These are phyloP conservation scores for Kryptopterus vitreolus DNA, from an alignment of 2,797 vertebrate species.

Conservation along the genomic window DNA sequence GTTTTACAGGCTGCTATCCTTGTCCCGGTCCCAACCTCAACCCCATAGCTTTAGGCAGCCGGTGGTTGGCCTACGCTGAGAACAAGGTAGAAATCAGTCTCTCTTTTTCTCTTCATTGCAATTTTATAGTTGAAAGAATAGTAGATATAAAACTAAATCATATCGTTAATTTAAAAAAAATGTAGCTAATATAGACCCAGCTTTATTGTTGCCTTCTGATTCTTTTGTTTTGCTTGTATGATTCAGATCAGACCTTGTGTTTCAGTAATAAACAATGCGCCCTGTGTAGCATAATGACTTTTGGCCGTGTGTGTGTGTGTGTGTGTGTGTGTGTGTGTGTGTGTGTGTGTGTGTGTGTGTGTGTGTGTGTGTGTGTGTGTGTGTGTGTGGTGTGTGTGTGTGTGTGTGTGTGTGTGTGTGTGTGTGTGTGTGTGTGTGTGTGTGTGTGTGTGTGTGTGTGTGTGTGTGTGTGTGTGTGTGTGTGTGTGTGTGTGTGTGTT, in stretches of 20 bases:
- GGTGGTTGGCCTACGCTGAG: constrained; percentile 97
- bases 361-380: too few relatives aligned
- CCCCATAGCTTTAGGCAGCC: constrained; percentile 91
- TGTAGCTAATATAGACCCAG: constrained; percentile 63
- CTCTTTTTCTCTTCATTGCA: constrained; percentile 41
- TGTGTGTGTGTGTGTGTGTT: constrained; percentile 40
- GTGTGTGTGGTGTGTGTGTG: too few relatives aligned
- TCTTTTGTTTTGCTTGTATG: constrained; percentile 54
- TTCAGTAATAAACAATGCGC: constrained; percentile 69
- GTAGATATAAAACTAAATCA: constrained; percentile 47
- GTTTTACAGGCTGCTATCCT: constrained; percentile 88
- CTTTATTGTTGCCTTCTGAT: constrained; percentile 61
- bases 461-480: too few relatives aligned
- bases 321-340: too few relatives aligned
- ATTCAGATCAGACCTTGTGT: constrained; percentile 43
- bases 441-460: too few relatives aligned
- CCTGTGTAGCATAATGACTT: constrained; percentile 62
- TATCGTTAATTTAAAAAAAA: too few relatives aligned
- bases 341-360: too few relatives aligned
- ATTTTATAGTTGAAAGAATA: constrained; percentile 46
- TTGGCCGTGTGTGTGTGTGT: too few relatives aligned
- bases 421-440: too few relatives aligned
- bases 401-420: too few relatives aligned
- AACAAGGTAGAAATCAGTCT: constrained; percentile 85
- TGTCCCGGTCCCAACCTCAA: constrained; percentile 97